phyloP scores from a whole-genome alignment of 2,888 invertebrate genomes.

The Eupithecia tripunctaria region DNA sequence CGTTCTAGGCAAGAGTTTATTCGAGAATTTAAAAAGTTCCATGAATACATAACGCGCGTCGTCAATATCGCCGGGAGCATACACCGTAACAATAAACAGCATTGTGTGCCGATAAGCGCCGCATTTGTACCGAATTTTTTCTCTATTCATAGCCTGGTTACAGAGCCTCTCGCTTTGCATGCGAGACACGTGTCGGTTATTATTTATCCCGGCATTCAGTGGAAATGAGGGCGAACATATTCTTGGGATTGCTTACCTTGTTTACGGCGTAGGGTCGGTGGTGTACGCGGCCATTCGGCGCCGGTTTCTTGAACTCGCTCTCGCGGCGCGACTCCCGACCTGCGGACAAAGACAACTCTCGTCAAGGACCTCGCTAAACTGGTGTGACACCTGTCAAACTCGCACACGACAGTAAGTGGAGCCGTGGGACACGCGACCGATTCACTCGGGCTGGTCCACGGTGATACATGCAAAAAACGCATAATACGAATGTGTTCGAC shows the following conservation, averaged over 20 bases:
- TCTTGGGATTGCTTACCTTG: constrained; percentile 60
- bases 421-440: constrained; percentile 32
- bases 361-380: constrained; percentile 32
- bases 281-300: constrained; percentile 78
- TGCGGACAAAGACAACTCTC: constrained; percentile 57
- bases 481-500: constrained; percentile 34
- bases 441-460: constrained; percentile 19
- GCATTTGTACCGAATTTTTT: constrained; percentile 47
- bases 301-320: constrained; percentile 87
- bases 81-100: constrained; percentile 54
- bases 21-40: constrained; percentile 50
- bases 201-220: constrained; percentile 51
- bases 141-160: constrained; percentile 46
- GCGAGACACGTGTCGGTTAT: constrained; percentile 54
- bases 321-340: constrained; percentile 82
- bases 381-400: constrained; percentile 39
- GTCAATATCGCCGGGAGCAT: constrained; percentile 49
- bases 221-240: constrained; percentile 41
- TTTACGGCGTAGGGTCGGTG: constrained; percentile 74
- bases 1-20: constrained; percentile 20
- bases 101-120: constrained; percentile 47
- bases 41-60: constrained; percentile 49
- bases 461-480: constrained; percentile 37
- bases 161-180: constrained; percentile 44
- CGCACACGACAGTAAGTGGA: constrained; percentile 23